Evolutionary conservation across 2,888 invertebrate genomes (phyloP).

Genomic region (Agriotes lineatus): DNA sequence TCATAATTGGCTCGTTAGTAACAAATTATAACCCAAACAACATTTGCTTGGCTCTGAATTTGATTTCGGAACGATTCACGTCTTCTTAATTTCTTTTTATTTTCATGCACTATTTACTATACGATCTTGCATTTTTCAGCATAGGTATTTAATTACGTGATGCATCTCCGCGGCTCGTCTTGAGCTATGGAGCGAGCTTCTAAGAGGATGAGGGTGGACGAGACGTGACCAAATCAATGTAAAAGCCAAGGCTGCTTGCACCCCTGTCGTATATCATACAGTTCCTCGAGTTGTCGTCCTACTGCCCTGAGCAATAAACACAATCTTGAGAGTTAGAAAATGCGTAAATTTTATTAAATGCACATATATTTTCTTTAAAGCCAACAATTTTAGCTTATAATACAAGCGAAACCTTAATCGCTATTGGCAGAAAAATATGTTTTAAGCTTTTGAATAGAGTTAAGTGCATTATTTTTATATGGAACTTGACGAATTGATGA

Average conservation of each 20-base stretch:
- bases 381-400: too few relatives aligned
- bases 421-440: too few relatives aligned
- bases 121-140: background rate
- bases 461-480: too few relatives aligned
- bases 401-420: too few relatives aligned
- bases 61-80: background rate
- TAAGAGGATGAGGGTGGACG: conserved; percentile 48
- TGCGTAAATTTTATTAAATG: background rate
- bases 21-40: too few relatives aligned
- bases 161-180: conserved; percentile 33
- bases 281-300: conserved; percentile 37
- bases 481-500: too few relatives aligned
- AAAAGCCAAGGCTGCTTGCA: conserved; percentile 52
- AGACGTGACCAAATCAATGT: conserved; percentile 59
- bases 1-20: too few relatives aligned
- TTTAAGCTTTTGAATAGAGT: too few relatives aligned
- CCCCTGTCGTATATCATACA: conserved; percentile 50
- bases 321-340: background rate
- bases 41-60: too few relatives aligned
- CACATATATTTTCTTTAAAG: too few relatives aligned
- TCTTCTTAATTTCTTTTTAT: background rate
- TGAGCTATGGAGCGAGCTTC: conserved; percentile 40
- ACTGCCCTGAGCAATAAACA: conserved; percentile 12
- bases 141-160: conserved; percentile 41
- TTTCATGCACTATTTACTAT: background rate